Evolutionary conservation across 2,797 vertebrate species (phyloP).

Genomic region (Otolemur crassicaudatus): DNA sequence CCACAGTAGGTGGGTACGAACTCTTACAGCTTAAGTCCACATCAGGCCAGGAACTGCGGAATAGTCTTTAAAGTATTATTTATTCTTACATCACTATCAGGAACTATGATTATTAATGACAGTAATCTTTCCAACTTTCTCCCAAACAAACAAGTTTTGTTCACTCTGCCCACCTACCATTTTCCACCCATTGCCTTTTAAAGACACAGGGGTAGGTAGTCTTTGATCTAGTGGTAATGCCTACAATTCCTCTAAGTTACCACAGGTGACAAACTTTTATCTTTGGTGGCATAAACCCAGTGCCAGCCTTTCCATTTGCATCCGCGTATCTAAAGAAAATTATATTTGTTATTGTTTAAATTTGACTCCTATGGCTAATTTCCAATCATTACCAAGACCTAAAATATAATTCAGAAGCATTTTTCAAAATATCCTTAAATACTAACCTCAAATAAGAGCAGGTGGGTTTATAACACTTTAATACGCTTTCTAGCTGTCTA

Average conservation of each 20-base stretch:
- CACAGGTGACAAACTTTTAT: background rate
- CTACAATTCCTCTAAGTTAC: background rate
- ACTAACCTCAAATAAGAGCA: background rate
- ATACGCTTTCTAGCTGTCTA: constrained; percentile 1
- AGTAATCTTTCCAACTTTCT: background rate
- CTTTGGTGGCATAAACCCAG: too few species aligned
- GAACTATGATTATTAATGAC: accelerated
- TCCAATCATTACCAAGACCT: constrained; percentile 49
- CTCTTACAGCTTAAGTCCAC: background rate
- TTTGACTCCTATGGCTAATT: constrained; percentile 50
- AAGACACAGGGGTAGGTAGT: background rate
- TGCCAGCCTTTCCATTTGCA: background rate
- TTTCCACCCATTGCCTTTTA: accelerated
- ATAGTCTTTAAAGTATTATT: accelerated
- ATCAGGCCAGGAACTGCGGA: accelerated
- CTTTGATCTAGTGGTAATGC: accelerated
- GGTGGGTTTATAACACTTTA: background rate
- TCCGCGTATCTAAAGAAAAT: background rate
- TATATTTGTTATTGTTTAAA: constrained; percentile 40
- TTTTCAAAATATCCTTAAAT: constrained; percentile 38
- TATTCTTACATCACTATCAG: accelerated
- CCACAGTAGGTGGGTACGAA: background rate
- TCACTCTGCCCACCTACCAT: accelerated
- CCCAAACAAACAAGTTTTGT: too few species aligned
- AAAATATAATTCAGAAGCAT: constrained; percentile 19